Conservation (phyloP, 2,888 invertebrate genomes). For the Elysia crispata region DNA sequence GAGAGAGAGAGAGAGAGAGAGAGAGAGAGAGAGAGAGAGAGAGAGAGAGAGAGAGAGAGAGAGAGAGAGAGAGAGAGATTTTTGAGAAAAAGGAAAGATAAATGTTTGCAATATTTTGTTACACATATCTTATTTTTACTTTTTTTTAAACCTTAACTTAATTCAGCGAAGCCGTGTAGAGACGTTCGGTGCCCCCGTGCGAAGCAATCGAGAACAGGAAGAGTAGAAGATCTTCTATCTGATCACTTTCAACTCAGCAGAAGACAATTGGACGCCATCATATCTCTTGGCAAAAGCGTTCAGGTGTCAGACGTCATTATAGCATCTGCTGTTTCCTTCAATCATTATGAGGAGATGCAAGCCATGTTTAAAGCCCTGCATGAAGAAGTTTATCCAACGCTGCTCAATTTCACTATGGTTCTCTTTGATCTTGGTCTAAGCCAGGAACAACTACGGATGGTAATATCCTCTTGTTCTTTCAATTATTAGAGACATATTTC, state of each 20-base stretch:
- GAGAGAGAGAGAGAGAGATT: not conserved
- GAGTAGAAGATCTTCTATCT: no score
- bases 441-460: conserved; percentile 12
- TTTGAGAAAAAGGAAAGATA: no score
- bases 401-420: conserved; percentile 27
- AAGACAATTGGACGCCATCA: not conserved
- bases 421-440: conserved; percentile 28
- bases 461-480: conserved; percentile 17
- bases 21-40: conserved; percentile 9
- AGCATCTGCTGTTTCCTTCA: conserved; percentile 12
- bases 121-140: no score
- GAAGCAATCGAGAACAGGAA: no score
- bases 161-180: no score
- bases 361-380: conserved; percentile 1
- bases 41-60: not conserved
- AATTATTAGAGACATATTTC: no score
- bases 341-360: conserved; percentile 39
- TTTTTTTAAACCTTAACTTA: no score
- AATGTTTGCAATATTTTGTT: no score
- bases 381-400: not conserved
- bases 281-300: not conserved
- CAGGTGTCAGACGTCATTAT: not conserved
- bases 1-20: not conserved
- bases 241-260: no score
- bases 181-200: no score